These are phyloP conservation scores for Morelia viridis DNA, from an alignment of 2,797 vertebrate genomes.

Conservation along the genomic window DNA sequence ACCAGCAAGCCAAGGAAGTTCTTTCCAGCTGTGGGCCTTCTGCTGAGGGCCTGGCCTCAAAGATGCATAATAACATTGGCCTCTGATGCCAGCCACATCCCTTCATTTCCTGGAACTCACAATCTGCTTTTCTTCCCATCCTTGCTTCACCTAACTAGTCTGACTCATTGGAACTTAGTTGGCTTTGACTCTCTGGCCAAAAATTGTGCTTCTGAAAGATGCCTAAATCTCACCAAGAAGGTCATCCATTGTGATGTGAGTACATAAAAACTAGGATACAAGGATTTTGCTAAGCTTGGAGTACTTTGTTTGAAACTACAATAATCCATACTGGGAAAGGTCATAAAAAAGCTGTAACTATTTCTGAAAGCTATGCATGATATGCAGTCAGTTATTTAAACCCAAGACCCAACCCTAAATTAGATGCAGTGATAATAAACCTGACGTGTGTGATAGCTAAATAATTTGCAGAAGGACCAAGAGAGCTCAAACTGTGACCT, in stretches of 20 bases:
- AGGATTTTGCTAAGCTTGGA: constrained; percentile 31
- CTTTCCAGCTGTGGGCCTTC: not conserved
- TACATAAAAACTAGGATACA: constrained; percentile 5
- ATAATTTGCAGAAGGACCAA: constrained; percentile 50
- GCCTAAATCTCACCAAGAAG: not conserved
- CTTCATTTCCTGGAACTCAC: not conserved
- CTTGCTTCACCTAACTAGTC: not conserved
- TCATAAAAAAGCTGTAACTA: constrained; percentile 33
- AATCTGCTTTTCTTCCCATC: not conserved
- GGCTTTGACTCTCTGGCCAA: not conserved
- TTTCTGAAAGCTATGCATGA: constrained; percentile 27
- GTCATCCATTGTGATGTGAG: not conserved
- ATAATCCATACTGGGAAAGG: constrained; percentile 8
- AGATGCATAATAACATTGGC: not conserved
- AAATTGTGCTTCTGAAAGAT: not conserved
- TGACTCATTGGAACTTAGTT: not conserved
- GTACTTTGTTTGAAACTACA: constrained; percentile 23
- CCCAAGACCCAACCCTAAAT: constrained; percentile 49
- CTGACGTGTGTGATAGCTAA: constrained; percentile 43
- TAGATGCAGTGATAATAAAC: constrained; percentile 54
- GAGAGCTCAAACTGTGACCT: constrained; percentile 28
- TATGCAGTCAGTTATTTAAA: constrained; percentile 44
- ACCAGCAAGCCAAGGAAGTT: not conserved
- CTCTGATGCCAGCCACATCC: not conserved
- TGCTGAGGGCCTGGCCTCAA: not conserved